Percentiles rank a stretch among this genome's conserved stretches.
These are phyloP conservation scores for Hartigia nigra DNA, from an alignment of 2,888 invertebrate species.

Conservation along the genomic window DNA sequence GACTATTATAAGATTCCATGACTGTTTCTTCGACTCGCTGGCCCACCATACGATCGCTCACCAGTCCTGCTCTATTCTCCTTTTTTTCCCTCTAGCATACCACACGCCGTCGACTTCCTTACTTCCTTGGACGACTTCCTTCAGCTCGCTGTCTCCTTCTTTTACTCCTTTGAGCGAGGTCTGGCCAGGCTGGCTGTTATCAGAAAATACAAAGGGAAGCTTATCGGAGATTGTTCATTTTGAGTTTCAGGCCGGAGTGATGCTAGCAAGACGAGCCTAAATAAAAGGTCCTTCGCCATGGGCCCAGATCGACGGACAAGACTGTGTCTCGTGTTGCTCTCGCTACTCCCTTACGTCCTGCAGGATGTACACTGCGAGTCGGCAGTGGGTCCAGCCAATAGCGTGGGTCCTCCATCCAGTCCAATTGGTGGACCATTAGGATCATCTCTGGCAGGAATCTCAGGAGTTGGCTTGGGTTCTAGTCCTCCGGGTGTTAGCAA, in stretches of 20 bases:
- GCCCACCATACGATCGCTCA: constrained; percentile 13
- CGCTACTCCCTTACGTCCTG: constrained; percentile 27
- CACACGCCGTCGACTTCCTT: background rate
- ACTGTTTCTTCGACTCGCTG: constrained; percentile 41
- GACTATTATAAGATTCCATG: constrained; percentile 34
- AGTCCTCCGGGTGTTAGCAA: background rate
- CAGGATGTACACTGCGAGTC: constrained; percentile 48
- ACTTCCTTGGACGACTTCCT: background rate
- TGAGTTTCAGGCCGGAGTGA: constrained; percentile 55
- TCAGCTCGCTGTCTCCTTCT: background rate
- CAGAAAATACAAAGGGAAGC: background rate
- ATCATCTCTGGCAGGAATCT: constrained; percentile 18
- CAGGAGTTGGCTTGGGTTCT: background rate
- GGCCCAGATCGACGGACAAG: constrained; percentile 45
- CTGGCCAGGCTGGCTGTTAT: background rate
- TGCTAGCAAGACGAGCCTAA: constrained; percentile 49
- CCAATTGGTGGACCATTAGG: constrained; percentile 30
- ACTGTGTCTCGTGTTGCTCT: constrained; percentile 25
- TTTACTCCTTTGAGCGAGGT: background rate
- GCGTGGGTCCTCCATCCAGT: constrained; percentile 40
- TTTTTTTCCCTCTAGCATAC: background rate
- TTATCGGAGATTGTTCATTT: background rate
- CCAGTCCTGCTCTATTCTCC: constrained; percentile 7
- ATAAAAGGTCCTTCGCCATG: constrained; percentile 41
- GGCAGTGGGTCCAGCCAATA: constrained; percentile 45